Evolutionary conservation across 2,888 invertebrate species (phyloP).

Genomic region (Panorpa germanica): DNA sequence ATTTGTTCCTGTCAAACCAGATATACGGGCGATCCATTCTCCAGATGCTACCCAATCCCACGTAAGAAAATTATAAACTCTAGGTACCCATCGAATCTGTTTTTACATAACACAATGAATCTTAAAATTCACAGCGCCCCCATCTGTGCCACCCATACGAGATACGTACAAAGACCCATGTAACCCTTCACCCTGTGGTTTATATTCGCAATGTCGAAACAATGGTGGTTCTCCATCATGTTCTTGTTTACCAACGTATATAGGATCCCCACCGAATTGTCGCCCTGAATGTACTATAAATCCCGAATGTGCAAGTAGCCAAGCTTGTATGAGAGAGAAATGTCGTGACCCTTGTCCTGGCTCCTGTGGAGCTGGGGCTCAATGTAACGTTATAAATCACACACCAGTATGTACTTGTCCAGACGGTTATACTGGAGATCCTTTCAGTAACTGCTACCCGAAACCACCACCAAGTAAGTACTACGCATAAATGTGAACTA

Average conservation of each 20-base stretch:
- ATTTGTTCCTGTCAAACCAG: slow-evolving; percentile 45
- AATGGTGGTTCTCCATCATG: slow-evolving; percentile 40
- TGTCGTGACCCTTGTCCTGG: slow-evolving; percentile 55
- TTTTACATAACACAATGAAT: no score
- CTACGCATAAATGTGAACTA: slow-evolving; percentile 13
- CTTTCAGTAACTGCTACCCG: slow-evolving; percentile 27
- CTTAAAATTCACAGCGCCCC: no score
- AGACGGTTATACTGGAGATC: slow-evolving; percentile 33
- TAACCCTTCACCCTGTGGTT: slow-evolving; percentile 43
- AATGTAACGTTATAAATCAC: slow-evolving; percentile 43
- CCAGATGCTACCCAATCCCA: slow-evolving; percentile 27
- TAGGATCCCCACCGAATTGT: slow-evolving; percentile 48
- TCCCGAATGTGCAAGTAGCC: slow-evolving; percentile 45
- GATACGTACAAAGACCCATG: slow-evolving; percentile 33
- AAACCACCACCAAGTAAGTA: slow-evolving; percentile 18
- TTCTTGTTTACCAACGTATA: slow-evolving; percentile 38
- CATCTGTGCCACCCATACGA: slow-evolving; percentile 11
- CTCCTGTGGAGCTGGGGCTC: slow-evolving; percentile 43
- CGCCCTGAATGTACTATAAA: slow-evolving; percentile 50
- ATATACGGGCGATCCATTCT: slow-evolving; percentile 55
- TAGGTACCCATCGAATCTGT: no score
- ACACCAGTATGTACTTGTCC: slow-evolving; percentile 45
- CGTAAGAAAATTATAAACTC: no score
- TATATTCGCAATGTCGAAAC: slow-evolving; percentile 37
- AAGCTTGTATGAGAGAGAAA: slow-evolving; percentile 48